Evolutionary conservation across 2,888 invertebrate genomes (phyloP).

Genomic region (Alviniconcha strummeri): DNA sequence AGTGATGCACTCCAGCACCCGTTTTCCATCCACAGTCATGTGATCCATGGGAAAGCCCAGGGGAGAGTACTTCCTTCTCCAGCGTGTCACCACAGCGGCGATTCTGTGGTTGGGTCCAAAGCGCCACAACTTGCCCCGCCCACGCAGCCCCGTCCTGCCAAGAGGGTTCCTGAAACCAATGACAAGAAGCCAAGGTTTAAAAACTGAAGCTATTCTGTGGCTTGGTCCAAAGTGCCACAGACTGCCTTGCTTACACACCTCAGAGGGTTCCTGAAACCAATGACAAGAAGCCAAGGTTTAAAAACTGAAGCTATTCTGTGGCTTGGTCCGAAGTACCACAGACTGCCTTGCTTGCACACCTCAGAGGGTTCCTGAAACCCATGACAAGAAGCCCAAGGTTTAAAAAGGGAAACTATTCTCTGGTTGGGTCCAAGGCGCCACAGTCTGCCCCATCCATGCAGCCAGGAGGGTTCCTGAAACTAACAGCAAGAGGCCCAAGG

Average conservation of each 20-base stretch:
- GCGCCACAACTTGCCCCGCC: conserved; percentile 70
- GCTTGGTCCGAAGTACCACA: conserved; percentile 74
- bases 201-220: conserved; percentile 68
- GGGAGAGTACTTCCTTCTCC: conserved; percentile 60
- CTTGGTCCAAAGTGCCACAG: conserved; percentile 74
- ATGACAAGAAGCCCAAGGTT: conserved; percentile 20
- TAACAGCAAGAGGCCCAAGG: too few relatives aligned
- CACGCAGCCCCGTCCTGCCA: conserved; percentile 72
- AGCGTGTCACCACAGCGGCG: conserved; percentile 69
- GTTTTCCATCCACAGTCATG: conserved; percentile 62
- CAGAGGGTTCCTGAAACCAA: conserved; percentile 68
- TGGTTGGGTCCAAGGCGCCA: conserved; percentile 74
- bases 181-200: too few relatives aligned
- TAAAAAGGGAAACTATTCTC: conserved; percentile 63
- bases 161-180: conserved; percentile 66
- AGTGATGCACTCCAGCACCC: conserved; percentile 63
- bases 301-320: conserved; percentile 68
- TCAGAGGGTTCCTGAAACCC: conserved; percentile 70
- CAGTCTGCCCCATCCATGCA: conserved; percentile 70
- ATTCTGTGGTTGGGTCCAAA: conserved; percentile 74
- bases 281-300: too few relatives aligned
- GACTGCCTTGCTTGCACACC: conserved; percentile 67
- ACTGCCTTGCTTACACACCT: conserved; percentile 69
- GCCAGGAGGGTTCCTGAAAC: conserved; percentile 55
- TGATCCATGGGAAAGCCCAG: conserved; percentile 49